Conservation (phyloP, 1,140 invertebrate species). For the Antheraea pernyi region DNA sequence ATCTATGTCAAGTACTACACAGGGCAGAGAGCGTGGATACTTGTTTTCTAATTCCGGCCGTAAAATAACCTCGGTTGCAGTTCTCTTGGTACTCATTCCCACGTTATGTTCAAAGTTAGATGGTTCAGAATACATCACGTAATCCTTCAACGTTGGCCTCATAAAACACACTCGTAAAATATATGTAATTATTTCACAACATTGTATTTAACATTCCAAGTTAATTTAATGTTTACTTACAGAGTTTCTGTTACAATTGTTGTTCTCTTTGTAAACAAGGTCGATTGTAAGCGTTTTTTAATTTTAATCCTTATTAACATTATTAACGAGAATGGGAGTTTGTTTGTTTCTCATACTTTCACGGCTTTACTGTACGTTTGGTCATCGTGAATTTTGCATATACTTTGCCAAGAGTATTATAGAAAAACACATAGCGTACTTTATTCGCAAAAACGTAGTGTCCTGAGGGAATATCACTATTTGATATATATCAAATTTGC, state of each 20-base stretch:
- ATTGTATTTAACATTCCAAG: not conserved
- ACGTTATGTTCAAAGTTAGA: constrained; percentile 4
- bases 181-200: constrained; percentile 1
- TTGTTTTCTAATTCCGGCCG: not conserved
- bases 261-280: not conserved
- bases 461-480: no score
- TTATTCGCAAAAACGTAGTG: no score
- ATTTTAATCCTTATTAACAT: no score
- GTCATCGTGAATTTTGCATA: no score
- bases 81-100: constrained; percentile 2
- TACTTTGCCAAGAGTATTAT: no score
- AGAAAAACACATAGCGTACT: no score
- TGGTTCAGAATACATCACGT: constrained; percentile 2
- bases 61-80: constrained; percentile 2
- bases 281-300: not conserved
- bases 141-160: not conserved
- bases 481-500: no score
- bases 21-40: not conserved
- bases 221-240: not conserved
- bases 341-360: no score
- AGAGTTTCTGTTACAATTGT: not conserved
- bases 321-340: no score
- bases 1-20: no score
- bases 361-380: no score
- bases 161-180: constrained; percentile 3